Conservation (phyloP, 2,888 invertebrate genomes). For the Gnatocerus cornutus region DNA sequence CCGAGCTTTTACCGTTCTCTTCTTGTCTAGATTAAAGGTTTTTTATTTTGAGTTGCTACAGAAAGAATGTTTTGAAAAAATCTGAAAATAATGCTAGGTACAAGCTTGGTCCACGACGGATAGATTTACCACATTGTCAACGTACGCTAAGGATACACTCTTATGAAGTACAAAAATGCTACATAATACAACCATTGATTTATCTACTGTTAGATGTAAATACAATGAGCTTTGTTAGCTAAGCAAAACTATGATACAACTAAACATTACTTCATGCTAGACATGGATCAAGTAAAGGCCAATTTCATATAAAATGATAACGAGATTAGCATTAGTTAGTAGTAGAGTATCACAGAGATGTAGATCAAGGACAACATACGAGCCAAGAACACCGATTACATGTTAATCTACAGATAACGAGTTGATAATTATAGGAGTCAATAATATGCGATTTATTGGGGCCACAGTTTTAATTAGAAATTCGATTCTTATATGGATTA, state of each 20-base stretch:
- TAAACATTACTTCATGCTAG: constrained; percentile 49
- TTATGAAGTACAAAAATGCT: constrained; percentile 36
- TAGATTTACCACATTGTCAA: constrained; percentile 8
- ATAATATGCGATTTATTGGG: constrained; percentile 32
- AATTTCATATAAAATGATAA: constrained; percentile 47
- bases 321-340: constrained; percentile 47
- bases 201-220: constrained; percentile 41
- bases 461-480: constrained; percentile 42
- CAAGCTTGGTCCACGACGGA: constrained; percentile 46
- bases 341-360: constrained; percentile 55
- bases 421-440: constrained; percentile 40
- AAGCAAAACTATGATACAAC: constrained; percentile 43
- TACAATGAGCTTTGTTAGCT: constrained; percentile 46
- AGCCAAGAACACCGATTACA: constrained; percentile 50
- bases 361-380: constrained; percentile 54
- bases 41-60: not conserved
- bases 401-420: constrained; percentile 42
- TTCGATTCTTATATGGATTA: constrained; percentile 32
- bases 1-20: constrained; percentile 42
- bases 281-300: constrained; percentile 49
- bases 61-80: not conserved
- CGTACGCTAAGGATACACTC: constrained; percentile 37
- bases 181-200: constrained; percentile 40
- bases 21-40: too few relatives aligned
- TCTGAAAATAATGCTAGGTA: constrained; percentile 26